Evolutionary conservation across 2,113 vertebrate species (phyloP).

Genomic region (Holacanthus passer): DNA sequence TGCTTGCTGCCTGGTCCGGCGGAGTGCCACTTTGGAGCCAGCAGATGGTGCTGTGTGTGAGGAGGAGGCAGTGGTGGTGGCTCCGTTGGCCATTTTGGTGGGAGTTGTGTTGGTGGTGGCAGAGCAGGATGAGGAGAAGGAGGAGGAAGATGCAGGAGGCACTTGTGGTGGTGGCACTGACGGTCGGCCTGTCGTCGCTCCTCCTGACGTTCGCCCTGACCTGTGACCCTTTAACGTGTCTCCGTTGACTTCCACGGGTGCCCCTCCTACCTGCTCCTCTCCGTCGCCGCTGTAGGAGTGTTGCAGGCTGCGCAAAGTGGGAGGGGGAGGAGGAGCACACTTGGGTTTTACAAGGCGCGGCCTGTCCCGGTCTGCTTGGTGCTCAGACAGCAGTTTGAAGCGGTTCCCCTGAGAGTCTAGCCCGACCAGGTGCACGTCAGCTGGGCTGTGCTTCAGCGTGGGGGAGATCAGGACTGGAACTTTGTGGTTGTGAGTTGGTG

Average conservation of each 20-base stretch:
- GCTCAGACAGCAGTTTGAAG: conserved; percentile 97
- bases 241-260: conserved; percentile 83
- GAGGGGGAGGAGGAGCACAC: conserved; percentile 95
- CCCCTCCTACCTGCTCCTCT: conserved; percentile 83
- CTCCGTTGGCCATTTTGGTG: conserved; percentile 92
- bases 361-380: conserved; percentile 93
- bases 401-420: conserved; percentile 99
- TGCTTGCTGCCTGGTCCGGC: conserved; percentile 90
- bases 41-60: conserved; percentile 69
- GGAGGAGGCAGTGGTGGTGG: conserved; percentile 81
- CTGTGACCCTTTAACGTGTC: conserved; percentile 86
- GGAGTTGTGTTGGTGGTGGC: conserved; percentile 77
- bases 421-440: conserved; percentile 94
- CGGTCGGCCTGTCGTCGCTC: conserved; percentile 87
- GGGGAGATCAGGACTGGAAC: conserved; percentile 99
- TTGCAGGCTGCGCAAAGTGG: conserved; percentile 89
- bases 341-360: conserved; percentile 97
- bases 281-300: conserved; percentile 82
- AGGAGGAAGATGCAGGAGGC: conserved; percentile 85
- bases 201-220: conserved; percentile 80
- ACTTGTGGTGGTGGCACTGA: conserved; percentile 93
- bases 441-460: conserved; percentile 92
- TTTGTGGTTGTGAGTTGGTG: conserved; percentile 94
- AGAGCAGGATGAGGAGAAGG: conserved; percentile 68
- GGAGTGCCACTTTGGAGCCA: conserved; percentile 89